Conservation (phyloP, 1,140 invertebrate species). For the Drosophila pallidifrons region DNA sequence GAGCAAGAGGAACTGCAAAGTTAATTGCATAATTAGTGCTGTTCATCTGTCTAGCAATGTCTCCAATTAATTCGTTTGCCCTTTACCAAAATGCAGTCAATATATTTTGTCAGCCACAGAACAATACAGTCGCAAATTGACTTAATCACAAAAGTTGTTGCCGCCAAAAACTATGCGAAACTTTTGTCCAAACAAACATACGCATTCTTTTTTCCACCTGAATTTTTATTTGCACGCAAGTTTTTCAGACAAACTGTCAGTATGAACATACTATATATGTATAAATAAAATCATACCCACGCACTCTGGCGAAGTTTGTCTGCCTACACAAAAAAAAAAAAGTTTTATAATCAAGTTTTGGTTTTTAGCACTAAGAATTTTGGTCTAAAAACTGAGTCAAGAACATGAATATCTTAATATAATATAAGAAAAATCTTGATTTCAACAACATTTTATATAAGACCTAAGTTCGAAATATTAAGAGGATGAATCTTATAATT, state of each 20-base stretch:
- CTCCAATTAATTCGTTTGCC: slow-evolving; percentile 13
- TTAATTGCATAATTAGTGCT: slow-evolving; percentile 75
- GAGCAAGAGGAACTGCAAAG: slow-evolving; percentile 36
- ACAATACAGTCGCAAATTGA: slow-evolving; percentile 32
- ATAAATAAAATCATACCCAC: slow-evolving; percentile 5
- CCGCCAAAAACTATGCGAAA: slow-evolving; percentile 41
- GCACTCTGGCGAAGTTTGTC: slow-evolving; percentile 10
- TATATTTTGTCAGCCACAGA: slow-evolving; percentile 10
- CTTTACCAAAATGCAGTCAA: not conserved
- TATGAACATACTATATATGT: not conserved
- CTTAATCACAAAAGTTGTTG: slow-evolving; percentile 66
- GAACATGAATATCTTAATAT: no score
- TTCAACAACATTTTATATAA: no score
- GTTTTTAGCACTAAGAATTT: no score
- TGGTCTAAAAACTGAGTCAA: no score
- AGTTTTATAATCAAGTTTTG: no score
- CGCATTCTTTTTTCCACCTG: slow-evolving; percentile 10
- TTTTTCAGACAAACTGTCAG: slow-evolving; percentile 12
- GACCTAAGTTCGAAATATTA: no score
- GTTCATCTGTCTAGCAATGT: slow-evolving; percentile 26
- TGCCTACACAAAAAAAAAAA: not conserved
- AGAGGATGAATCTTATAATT: no score
- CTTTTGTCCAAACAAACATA: slow-evolving; percentile 19
- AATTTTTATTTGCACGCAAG: slow-evolving; percentile 18
- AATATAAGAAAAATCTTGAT: no score